Evolutionary conservation across 2,797 vertebrate genomes (phyloP).

Genomic region (Micromesistius poutassou): DNA sequence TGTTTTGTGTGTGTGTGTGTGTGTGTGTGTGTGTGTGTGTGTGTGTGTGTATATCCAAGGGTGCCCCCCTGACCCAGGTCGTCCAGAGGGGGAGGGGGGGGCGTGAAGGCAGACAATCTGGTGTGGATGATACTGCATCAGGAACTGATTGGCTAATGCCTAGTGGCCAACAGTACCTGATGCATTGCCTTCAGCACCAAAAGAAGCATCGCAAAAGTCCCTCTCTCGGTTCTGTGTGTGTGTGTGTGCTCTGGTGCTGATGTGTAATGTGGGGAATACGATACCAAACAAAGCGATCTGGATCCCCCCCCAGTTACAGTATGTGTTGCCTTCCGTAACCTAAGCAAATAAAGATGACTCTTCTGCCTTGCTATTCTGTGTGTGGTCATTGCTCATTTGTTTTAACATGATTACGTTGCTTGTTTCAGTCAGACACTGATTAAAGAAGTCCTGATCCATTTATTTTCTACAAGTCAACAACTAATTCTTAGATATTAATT

Average conservation of each 20-base stretch:
- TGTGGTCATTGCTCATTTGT: background rate
- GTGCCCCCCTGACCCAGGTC: constrained; percentile 5
- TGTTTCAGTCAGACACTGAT: background rate
- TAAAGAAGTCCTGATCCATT: background rate
- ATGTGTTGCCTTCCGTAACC: constrained; percentile 1
- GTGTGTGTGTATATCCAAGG: background rate
- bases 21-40: background rate
- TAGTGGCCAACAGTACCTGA: constrained; percentile 92
- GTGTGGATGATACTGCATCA: constrained; percentile 99
- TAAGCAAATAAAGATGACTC: constrained; percentile 7
- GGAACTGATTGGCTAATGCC: constrained; percentile 99
- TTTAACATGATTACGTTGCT: background rate
- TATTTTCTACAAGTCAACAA: background rate
- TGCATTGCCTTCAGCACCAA: constrained; percentile 98
- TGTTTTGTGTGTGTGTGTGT: background rate
- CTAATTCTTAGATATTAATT: background rate
- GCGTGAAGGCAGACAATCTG: constrained; percentile 75
- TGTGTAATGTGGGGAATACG: background rate
- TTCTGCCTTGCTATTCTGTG: background rate
- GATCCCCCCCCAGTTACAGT: background rate
- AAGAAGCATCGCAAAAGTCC: constrained; percentile 50
- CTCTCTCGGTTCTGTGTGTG: background rate
- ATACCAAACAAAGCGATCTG: background rate
- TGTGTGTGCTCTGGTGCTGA: background rate
- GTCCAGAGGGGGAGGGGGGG: background rate